Evolutionary conservation across 2,113 vertebrate genomes (phyloP), one percentile per base, ranked within the genome.

Genomic region (Rutilus rutilus): DNA sequence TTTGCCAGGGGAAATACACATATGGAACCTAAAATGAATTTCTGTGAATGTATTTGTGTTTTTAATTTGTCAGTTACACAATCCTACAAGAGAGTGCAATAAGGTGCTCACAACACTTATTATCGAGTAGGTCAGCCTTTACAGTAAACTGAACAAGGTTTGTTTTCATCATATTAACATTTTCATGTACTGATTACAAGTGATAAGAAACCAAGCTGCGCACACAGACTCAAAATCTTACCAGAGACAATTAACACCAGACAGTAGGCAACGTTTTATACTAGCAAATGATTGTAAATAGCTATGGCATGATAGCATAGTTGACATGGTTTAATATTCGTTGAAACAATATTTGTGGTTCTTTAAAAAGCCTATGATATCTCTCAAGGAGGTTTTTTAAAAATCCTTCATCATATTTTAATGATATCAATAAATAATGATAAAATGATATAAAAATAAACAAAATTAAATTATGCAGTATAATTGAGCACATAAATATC

Each of bases 281-380:
- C 25, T 42, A 79, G 57, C 21, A 79, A 59, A 79, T 25, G 33
- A 79, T 14, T 79, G 73, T 25, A 75, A 75, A 75, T 75, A 75
- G 73, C 73, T 75, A 75, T 73, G 19, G 36, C 19, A 59, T 39
- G 33, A 60, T 60, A 15, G 52, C 19, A 78, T 78, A 11, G 19
- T 39, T 60, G n/a, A 36, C 76, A 33, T 36, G 42, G 42, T 42
- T 42, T 42, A 10, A 42, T 42, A 42, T 42, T 42, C 2, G 7
- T n/a, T 78, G 52, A 78, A 78, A 78, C 19, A 36, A 23, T 33
- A 52, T 76, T 76, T 39, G 30, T 69, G 17, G 1, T 69, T 36
- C 30, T 33, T 67, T 7, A 36, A 19, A 62, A 65, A 69, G 65
- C 17, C 33, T 33, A 10, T 25, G 2, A 14, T 62, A 33, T 39